These are phyloP conservation scores for Agonum fuliginosum DNA, from an alignment of 2,888 invertebrate species.

Conservation along the genomic window DNA sequence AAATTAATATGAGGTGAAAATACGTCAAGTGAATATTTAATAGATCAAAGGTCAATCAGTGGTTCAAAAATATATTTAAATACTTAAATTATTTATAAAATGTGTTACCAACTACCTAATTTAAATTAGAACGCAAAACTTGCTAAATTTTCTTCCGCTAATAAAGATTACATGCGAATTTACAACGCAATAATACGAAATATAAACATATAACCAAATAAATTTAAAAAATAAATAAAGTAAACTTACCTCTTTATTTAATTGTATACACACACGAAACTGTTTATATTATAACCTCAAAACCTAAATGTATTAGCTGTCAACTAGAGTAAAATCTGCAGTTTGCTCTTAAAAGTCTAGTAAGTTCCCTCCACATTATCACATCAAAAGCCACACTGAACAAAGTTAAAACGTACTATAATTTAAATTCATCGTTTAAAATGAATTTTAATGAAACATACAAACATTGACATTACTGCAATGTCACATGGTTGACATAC, in stretches of 20 bases:
- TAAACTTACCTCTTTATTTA: conserved; percentile 27
- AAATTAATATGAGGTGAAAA: conserved; percentile 1
- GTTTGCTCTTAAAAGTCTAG: conserved; percentile 10
- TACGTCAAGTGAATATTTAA: conserved; percentile 38
- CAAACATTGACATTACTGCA: conserved; percentile 46
- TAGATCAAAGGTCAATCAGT: conserved; percentile 35
- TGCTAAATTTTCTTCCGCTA: not conserved
- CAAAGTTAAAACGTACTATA: conserved; percentile 44
- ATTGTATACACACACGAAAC: conserved; percentile 2
- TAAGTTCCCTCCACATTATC: conserved; percentile 41
- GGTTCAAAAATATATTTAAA: conserved; percentile 25
- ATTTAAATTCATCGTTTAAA: conserved; percentile 51
- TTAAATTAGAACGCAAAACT: conserved; percentile 1
- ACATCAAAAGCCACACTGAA: conserved; percentile 45
- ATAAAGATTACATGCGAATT: not conserved
- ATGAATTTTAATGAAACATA: conserved; percentile 51
- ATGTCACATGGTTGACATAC: conserved; percentile 37
- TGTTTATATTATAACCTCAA: conserved; percentile 48
- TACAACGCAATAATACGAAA: not conserved
- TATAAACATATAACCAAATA: not conserved
- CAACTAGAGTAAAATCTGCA: conserved; percentile 42
- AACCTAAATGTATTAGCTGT: conserved; percentile 31
- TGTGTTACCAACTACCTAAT: conserved; percentile 22
- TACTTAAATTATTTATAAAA: not conserved
- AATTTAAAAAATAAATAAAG: not conserved